Percentiles rank a stretch among this genome's conserved stretches.
Evolutionary conservation across 2,888 invertebrate species (phyloP).

Genomic region (Morpho helenor): DNA sequence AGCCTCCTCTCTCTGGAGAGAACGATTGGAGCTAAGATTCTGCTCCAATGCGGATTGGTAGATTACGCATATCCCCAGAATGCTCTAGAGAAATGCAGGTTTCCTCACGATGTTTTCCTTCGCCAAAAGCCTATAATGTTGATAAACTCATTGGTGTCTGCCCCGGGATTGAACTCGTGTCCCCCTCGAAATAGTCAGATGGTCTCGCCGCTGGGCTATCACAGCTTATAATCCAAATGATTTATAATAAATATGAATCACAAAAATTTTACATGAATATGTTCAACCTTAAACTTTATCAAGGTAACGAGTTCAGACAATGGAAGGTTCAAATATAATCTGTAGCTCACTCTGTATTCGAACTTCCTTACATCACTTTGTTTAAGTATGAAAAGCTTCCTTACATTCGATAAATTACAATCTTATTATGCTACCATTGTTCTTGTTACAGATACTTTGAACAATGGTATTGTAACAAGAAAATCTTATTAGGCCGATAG

Average conservation of each 20-base stretch:
- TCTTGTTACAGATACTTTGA: constrained; percentile 19
- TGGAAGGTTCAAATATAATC: constrained; percentile 12
- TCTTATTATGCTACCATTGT: constrained; percentile 26
- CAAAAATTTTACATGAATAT: background rate
- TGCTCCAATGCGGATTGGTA: no score
- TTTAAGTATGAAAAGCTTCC: constrained; percentile 21
- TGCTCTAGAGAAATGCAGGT: no score
- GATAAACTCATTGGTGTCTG: no score
- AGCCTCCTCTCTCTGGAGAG: no score
- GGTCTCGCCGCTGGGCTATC: no score
- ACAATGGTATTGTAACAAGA: constrained; percentile 19
- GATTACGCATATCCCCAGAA: no score
- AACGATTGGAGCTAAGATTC: no score
- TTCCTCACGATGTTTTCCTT: no score
- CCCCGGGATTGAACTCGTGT: no score
- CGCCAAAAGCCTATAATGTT: no score
- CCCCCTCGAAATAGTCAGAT: no score
- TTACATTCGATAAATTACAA: constrained; percentile 23
- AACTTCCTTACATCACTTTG: constrained; percentile 18
- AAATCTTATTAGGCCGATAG: constrained; percentile 15
- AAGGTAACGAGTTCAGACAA: constrained; percentile 12
- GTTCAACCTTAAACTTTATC: constrained; percentile 7
- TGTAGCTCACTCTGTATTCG: background rate
- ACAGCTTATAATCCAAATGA: background rate
- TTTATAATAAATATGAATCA: background rate